Conservation (phyloP, 2,113 vertebrate species). For the Ondatra zibethicus region DNA sequence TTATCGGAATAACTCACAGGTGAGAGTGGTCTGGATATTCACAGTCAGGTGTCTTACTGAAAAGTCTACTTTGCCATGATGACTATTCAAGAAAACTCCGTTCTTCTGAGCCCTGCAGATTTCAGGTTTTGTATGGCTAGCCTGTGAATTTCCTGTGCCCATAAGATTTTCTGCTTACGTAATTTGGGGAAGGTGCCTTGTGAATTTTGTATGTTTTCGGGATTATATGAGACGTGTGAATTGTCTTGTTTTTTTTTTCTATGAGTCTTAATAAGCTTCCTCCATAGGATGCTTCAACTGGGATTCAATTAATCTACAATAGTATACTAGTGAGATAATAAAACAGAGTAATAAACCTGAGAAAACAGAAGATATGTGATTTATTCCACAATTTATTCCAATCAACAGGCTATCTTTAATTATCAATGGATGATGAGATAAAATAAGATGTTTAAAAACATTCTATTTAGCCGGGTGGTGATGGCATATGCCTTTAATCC, state of each 20-base stretch:
- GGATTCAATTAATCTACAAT: neutral
- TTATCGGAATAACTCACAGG: neutral
- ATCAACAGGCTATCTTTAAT: neutral
- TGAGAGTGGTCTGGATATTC: neutral
- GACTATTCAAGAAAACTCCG: no score
- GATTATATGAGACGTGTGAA: neutral
- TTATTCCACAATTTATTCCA: neutral
- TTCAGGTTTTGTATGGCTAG: no score
- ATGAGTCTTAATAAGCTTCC: neutral
- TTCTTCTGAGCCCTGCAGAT: neutral
- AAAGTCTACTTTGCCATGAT: neutral
- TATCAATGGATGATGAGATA: neutral
- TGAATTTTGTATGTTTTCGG: neutral
- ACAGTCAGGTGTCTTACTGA: neutral
- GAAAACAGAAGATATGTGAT: neutral
- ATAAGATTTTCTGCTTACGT: neutral
- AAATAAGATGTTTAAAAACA: neutral
- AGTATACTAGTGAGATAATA: neutral
- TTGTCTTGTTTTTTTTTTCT: neutral
- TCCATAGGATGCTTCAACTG: neutral
- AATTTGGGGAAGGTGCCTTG: neutral
- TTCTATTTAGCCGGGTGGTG: neutral
- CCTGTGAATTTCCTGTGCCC: no score
- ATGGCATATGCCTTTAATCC: no score
- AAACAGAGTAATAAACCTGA: slow-evolving; percentile 16